phyloP scores from a whole-genome alignment of 2,888 invertebrate species.

The Acrobasis consociella region DNA sequence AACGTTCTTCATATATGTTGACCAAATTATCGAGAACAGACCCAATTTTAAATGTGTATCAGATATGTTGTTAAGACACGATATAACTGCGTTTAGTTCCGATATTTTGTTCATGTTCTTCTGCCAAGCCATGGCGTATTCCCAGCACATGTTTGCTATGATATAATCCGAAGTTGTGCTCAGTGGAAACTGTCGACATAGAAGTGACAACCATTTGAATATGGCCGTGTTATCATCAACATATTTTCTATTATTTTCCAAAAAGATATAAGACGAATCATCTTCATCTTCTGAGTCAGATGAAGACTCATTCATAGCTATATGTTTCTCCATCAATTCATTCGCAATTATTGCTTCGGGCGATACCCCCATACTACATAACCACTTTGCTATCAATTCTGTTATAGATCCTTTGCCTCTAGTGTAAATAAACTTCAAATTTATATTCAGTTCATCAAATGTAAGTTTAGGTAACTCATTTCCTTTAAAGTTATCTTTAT shows the following conservation, averaged over 20 bases:
- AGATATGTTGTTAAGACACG: conserved; percentile 86
- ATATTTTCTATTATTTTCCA: conserved; percentile 60
- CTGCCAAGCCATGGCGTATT: conserved; percentile 94
- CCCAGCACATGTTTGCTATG: conserved; percentile 95
- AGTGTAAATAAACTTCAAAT: conserved; percentile 85
- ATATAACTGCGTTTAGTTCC: conserved; percentile 87
- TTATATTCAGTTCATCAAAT: conserved; percentile 82
- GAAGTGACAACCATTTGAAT: conserved; percentile 84
- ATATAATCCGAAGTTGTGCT: conserved; percentile 91
- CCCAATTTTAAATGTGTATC: conserved; percentile 88
- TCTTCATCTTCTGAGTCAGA: conserved; percentile 46
- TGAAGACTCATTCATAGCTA: conserved; percentile 37
- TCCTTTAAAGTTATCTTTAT: conserved; percentile 66
- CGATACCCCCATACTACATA: conserved; percentile 87
- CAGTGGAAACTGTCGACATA: conserved; percentile 92
- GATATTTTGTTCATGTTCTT: conserved; percentile 86
- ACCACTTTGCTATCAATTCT: conserved; percentile 94
- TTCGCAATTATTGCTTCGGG: conserved; percentile 84
- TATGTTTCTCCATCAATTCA: conserved; percentile 63
- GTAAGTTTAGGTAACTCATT: conserved; percentile 78
- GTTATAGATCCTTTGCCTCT: conserved; percentile 92
- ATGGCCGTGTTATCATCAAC: conserved; percentile 75
- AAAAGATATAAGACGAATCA: conserved; percentile 54
- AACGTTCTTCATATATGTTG: conserved; percentile 91
- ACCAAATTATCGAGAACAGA: conserved; percentile 93